These are phyloP conservation scores for Dicrurus megarhynchus DNA, from an alignment of 2,113 vertebrate genomes.

Conservation along the genomic window DNA sequence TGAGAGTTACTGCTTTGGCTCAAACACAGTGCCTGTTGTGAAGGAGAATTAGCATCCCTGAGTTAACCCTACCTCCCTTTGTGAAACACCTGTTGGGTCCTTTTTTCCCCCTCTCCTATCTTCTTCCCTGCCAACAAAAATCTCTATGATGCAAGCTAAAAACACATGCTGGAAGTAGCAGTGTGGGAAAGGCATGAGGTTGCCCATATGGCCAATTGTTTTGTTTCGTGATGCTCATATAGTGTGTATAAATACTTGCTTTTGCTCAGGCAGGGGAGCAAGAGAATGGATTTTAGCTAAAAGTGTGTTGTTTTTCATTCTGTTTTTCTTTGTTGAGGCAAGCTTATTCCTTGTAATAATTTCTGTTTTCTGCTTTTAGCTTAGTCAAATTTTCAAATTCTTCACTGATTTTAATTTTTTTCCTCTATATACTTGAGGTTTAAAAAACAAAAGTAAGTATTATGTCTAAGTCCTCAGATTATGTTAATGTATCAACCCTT, in stretches of 20 bases:
- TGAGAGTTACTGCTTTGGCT: conserved; percentile 37
- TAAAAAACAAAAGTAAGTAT: not conserved
- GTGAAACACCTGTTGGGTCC: conserved; percentile 1
- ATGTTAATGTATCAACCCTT: not conserved
- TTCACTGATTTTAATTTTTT: not conserved
- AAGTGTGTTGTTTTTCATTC: not conserved
- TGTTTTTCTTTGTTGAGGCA: not conserved
- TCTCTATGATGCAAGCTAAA: not conserved
- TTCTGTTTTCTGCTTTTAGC: not conserved
- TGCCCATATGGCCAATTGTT: conserved; percentile 8
- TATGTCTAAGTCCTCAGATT: not conserved
- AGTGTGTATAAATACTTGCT: not conserved
- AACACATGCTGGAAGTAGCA: not conserved
- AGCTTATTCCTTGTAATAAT: not conserved
- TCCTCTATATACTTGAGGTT: not conserved
- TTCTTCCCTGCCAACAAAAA: conserved; percentile 11
- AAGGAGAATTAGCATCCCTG: conserved; percentile 42
- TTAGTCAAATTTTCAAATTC: not conserved
- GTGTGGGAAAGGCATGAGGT: not conserved
- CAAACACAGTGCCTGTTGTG: conserved; percentile 4
- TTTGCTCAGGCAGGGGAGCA: not conserved
- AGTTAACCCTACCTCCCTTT: conserved; percentile 36
- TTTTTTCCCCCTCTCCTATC: not conserved
- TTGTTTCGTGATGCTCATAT: not conserved
- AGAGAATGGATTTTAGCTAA: not conserved